Evolutionary conservation across 2,113 vertebrate species (phyloP), one percentile per base, ranked within the genome.

Genomic region (Peromyscus leucopus): DNA sequence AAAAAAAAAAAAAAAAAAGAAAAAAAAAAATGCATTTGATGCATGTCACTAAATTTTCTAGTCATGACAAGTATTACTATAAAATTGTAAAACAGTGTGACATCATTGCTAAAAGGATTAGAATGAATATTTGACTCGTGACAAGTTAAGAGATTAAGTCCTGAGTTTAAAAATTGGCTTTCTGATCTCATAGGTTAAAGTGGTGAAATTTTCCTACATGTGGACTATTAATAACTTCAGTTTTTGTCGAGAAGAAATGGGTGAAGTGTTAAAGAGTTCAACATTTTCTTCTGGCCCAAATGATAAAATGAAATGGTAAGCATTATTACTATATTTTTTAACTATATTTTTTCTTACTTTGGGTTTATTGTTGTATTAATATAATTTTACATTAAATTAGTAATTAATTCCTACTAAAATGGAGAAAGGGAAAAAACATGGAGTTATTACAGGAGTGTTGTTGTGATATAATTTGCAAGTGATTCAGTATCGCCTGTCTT

Each of bases 181-280:
- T 98, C 89, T 98, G 2, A 69, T 99, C 83, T 99, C 97, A 97
- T 97, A 99, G 99, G 99, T 99, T 97, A 99, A 99, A 98, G 99
- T 99, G 96, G 99, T 99, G 97, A 99, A 99, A 97, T 99, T 99
- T 98, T 99, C 99, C 85, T 99, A 99, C 96, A 99, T 99, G 99
- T 99, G 99, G 99, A 99, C 99, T 98, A 99, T 99, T 98, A 99
- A 99, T 98, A 99, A 99, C 98, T 99, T 99, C 98, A 99, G 99
- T 98, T 99, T 99, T 98, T 99, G 99, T 97, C 98, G 99, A 88
- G 99, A 99, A 98, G 99, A 99, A 98, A 99, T 99, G 99, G 99
- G 99, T 90, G 99, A 99, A 99, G 99, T 99, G 95, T 98, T 99
- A 98, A 99, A 99, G 98, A 99, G 99, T 98, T 99, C 99, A 96